Conservation (phyloP, 1,140 invertebrate genomes). For the Penaeus japonicus region DNA sequence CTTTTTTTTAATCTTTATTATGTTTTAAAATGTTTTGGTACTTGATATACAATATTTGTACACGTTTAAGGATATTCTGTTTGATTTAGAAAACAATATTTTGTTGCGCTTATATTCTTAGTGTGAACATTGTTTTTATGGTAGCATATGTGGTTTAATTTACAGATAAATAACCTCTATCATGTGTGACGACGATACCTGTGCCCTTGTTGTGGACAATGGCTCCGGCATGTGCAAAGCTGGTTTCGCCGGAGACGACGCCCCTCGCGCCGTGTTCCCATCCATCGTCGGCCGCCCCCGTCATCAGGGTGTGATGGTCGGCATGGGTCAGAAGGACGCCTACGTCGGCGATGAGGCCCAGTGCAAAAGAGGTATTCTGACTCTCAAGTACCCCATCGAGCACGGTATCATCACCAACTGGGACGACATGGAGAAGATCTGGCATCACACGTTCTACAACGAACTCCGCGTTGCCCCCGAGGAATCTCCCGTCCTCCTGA, state of each 20-base stretch:
- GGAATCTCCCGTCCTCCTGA: slow-evolving; percentile 88
- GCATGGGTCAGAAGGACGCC: slow-evolving; percentile 97
- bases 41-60: too few species aligned
- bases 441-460: slow-evolving; percentile 96
- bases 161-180: too few species aligned
- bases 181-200: slow-evolving; percentile 67
- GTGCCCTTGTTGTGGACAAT: slow-evolving; percentile 70
- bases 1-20: too few species aligned
- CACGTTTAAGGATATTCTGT: too few species aligned
- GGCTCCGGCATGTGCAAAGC: slow-evolving; percentile 74
- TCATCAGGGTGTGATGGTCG: slow-evolving; percentile 90
- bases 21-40: too few species aligned
- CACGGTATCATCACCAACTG: slow-evolving; percentile 96
- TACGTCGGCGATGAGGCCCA: slow-evolving; percentile 98
- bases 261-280: slow-evolving; percentile 92
- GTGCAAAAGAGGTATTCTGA: slow-evolving; percentile 81
- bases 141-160: too few species aligned
- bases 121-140: too few species aligned
- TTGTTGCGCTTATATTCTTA: too few species aligned
- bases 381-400: slow-evolving; percentile 40
- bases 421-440: slow-evolving; percentile 97
- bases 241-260: slow-evolving; percentile 76
- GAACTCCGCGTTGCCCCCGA: slow-evolving; percentile 94
- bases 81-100: too few species aligned
- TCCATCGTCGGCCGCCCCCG: slow-evolving; percentile 72